Evolutionary conservation across 2,888 invertebrate species (phyloP).

Genomic region (Oscheius myriophilus): DNA sequence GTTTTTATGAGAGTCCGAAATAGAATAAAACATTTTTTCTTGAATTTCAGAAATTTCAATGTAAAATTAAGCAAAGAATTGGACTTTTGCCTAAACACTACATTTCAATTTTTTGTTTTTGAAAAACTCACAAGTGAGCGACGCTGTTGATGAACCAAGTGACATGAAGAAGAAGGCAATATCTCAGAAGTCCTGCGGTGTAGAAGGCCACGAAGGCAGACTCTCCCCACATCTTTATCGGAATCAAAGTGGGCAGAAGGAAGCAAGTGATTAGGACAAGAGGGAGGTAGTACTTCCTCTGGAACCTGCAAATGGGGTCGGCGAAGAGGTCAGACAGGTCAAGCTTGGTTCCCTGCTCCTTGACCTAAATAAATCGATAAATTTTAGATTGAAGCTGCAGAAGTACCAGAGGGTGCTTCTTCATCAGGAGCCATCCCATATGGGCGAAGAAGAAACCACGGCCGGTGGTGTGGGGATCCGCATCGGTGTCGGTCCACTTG

Average conservation of each 20-base stretch:
- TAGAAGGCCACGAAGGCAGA: conserved; percentile 82
- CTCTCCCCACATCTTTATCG: conserved; percentile 85
- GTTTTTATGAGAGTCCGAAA: no score
- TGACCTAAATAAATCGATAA: conserved; percentile 74
- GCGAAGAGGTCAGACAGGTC: conserved; percentile 84
- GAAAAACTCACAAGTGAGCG: conserved; percentile 39
- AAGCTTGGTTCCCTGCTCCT: conserved; percentile 78
- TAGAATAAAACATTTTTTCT: no score
- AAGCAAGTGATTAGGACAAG: conserved; percentile 84
- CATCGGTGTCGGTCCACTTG: conserved; percentile 91
- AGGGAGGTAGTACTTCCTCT: conserved; percentile 85
- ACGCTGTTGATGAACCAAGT: conserved; percentile 77
- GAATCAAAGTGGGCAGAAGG: conserved; percentile 82
- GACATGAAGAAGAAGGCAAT: conserved; percentile 85
- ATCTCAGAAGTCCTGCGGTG: conserved; percentile 82
- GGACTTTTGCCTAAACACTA: no score
- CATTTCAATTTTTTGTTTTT: no score
- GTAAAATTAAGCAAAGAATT: no score
- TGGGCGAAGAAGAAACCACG: conserved; percentile 96
- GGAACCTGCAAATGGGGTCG: conserved; percentile 85
- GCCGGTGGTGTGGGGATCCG: conserved; percentile 89
- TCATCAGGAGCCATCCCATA: conserved; percentile 87
- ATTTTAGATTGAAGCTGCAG: background rate
- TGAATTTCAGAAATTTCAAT: no score
- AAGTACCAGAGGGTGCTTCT: conserved; percentile 78